Evolutionary conservation across 2,797 vertebrate species (phyloP), one percentile per base, ranked within the genome.

Genomic region (Choloepus didactylus): DNA sequence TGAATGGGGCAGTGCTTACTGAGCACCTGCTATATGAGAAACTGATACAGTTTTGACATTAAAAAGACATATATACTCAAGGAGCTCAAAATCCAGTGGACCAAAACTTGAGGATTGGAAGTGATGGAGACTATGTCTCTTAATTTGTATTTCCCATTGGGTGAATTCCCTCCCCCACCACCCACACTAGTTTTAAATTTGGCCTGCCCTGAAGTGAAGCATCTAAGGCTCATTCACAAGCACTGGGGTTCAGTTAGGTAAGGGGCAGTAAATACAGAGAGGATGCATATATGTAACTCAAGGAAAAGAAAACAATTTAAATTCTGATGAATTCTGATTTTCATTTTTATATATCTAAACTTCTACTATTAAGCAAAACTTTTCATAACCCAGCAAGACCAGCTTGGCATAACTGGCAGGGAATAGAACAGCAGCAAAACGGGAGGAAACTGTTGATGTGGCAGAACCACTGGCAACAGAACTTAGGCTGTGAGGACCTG

Each of bases 311-410:
- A 97, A 95, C 75, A 92, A 97, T 97, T 86, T 69, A 97, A 95
- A 97, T 95, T 73, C 87, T 82, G 70, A 75, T 49, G 69, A 72
- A 88, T 41, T 51, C 31, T 95, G 8, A 14, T 73, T 91, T 96
- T 83, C 76, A 35, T 66, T 87, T 67, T 87, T 67, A 69, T 95
- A 92, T 96, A 88, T 96, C 95, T 97, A 98, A 99, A 99, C 98
- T 98, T 98, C 97, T 98, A 97, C 98, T 98, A 98, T 98, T 98
- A 98, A 99, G 98, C 98, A 98, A 97, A 98, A 98, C 98, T 97
- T 98, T 98, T 98, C 96, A 96, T 97, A 92, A 94, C 80, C 91
- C 92, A 97, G 96, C 97, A 79, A 98, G 98, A 98, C 98, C 98
- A 98, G 98, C 84, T 95, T 27, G 91, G 86, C 96, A 94, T 93